Percentiles rank a stretch among this genome's conserved stretches.
Evolutionary conservation across 2,888 invertebrate species (phyloP).

Genomic region (Camponotus fellah): DNA sequence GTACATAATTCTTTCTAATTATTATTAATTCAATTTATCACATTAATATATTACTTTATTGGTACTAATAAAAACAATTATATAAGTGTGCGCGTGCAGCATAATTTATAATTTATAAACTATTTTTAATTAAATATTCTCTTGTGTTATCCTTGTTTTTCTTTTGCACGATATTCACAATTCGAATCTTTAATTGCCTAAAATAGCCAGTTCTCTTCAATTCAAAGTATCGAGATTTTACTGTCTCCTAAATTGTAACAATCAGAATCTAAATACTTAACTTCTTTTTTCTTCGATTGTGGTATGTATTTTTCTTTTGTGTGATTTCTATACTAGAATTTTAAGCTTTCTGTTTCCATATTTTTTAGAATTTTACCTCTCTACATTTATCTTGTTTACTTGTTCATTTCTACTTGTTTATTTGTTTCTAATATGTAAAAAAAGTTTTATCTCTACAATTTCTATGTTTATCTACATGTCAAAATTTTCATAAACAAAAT

Average conservation of each 20-base stretch:
- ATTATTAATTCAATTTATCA: not conserved
- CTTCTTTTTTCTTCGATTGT: slow-evolving; percentile 6
- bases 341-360: not conserved
- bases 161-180: not conserved
- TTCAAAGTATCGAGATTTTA: not conserved
- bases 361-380: slow-evolving; percentile 1
- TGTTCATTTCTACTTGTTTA: not conserved
- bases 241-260: not conserved
- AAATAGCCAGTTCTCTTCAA: not conserved
- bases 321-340: not conserved
- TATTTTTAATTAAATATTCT: not conserved
- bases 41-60: not conserved
- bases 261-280: not conserved
- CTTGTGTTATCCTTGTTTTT: not conserved
- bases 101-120: not conserved
- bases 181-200: not conserved
- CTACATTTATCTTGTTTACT: not conserved
- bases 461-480: slow-evolving; percentile 4
- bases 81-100: not conserved
- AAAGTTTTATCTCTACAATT: slow-evolving; percentile 14
- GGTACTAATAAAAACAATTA: not conserved
- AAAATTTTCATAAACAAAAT: not conserved
- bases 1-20: not conserved
- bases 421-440: slow-evolving; percentile 6
- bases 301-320: slow-evolving; percentile 25